Evolutionary conservation across 2,888 invertebrate species (phyloP).

Genomic region (Cremastobaeus sp.): DNA sequence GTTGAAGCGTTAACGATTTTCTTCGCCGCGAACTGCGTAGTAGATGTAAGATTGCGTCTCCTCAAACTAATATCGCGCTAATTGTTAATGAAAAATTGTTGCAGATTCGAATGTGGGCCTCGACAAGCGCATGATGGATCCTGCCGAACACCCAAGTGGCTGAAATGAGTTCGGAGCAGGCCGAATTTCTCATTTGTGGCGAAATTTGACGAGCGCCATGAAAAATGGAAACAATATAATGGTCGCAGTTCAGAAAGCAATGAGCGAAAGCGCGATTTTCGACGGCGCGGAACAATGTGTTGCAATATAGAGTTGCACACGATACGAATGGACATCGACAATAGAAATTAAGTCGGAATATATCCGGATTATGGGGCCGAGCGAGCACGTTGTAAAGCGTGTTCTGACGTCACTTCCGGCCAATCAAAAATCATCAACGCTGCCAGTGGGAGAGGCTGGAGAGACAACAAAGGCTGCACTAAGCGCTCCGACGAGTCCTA

Average conservation of each 20-base stretch:
- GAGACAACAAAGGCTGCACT: slow-evolving; percentile 37
- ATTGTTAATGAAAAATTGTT: no score
- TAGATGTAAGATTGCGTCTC: no score
- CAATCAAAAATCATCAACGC: slow-evolving; percentile 77
- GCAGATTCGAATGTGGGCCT: no score
- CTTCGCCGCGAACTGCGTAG: no score
- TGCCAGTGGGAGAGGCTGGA: slow-evolving; percentile 35
- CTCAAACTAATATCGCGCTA: no score
- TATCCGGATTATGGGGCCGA: slow-evolving; percentile 65
- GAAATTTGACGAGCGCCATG: background rate
- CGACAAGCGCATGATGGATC: no score
- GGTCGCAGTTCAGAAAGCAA: slow-evolving; percentile 8
- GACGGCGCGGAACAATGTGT: slow-evolving; percentile 45
- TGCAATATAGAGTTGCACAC: slow-evolving; percentile 43
- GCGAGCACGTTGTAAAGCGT: slow-evolving; percentile 69
- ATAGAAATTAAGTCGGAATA: slow-evolving; percentile 60
- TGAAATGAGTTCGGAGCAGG: no score
- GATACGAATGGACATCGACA: slow-evolving; percentile 56
- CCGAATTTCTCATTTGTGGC: no score
- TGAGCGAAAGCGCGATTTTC: slow-evolving; percentile 38
- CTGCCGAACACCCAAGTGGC: no score
- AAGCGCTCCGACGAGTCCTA: slow-evolving; percentile 15
- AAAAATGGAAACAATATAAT: slow-evolving; percentile 28
- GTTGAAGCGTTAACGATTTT: slow-evolving; percentile 14
- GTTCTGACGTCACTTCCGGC: slow-evolving; percentile 77